Base-by-base conservation (phyloP, 2,888 invertebrate species). In the Venusia cambrica region DNA sequence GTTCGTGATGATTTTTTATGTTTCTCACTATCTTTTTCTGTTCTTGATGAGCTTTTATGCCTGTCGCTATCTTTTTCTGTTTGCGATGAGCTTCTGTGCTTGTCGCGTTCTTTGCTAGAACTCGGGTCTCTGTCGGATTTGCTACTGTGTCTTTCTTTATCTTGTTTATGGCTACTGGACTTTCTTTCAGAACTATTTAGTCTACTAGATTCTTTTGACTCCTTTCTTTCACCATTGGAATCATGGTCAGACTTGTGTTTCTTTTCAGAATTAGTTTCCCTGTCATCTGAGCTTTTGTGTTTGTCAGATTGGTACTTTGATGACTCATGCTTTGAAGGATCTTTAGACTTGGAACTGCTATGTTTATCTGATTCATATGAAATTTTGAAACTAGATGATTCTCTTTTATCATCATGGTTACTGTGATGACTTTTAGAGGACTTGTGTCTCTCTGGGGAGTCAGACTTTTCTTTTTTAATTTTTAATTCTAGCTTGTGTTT, bases 401-500 rank as follows among this genome's bases (percentile, higher is more conserved):
- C 63, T 42, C 40, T 62, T 56, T 69, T 74, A 28, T 61, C 61
- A 30, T 40, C 45, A 41, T 67, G 53, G 28, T 57, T 61, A 48
- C 47, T 61, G 25, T 64, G 53, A 38, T 62, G 57, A 32, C 68
- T 65, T 48, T 67, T 75, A 17, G 62, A 56, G 34, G 63, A 62
- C 32, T 54, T 69, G 37, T 69, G 52, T 38, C 60, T 54, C n/a
- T 67, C 62, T 6, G 48, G 41, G 32, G 67, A 62, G 58, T 76
- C 76, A 47, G 49, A 57, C 53, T 70, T 42, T 38, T 46, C 43
- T 25, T 42, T 38, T 8, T 41, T 45, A 1, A 58, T 39, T 47
- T 73, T 77, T 12, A 70, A 55, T 63, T 72, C 67, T 35, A 52
- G 57, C 48, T 71, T 71, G 1, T n/a, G n/a, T n/a, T n/a, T n/a